These are phyloP conservation scores for Dufourea novaeangliae DNA, from an alignment of 1,140 invertebrate genomes.

Conservation along the genomic window DNA sequence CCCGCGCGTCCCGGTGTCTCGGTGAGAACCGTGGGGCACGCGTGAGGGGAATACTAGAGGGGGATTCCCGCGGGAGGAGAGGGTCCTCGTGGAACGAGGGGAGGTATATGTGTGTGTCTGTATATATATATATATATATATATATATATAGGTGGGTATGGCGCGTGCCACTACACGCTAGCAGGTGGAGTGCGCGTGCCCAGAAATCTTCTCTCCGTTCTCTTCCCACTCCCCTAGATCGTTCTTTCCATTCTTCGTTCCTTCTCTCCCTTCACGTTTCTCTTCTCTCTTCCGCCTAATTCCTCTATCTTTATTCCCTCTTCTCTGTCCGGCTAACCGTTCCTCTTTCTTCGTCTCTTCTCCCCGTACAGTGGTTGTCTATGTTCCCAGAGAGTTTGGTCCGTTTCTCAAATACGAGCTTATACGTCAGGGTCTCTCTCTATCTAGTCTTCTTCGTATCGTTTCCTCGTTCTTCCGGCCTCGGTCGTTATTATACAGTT, in stretches of 20 bases:
- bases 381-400: background rate
- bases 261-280: slow-evolving; percentile 18
- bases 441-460: background rate
- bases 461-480: slow-evolving; percentile 30
- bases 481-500: slow-evolving; percentile 43
- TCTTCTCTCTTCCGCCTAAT: slow-evolving; percentile 19
- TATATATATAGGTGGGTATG: slow-evolving; percentile 72
- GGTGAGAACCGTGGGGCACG: slow-evolving; percentile 71
- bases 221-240: slow-evolving; percentile 46
- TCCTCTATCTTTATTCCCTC: slow-evolving; percentile 29
- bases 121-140: too few species aligned
- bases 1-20: slow-evolving; percentile 71
- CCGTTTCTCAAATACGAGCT: slow-evolving; percentile 16
- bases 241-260: slow-evolving; percentile 41
- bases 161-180: slow-evolving; percentile 79
- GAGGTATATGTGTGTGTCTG: too few species aligned
- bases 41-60: slow-evolving; percentile 68
- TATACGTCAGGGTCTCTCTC: background rate
- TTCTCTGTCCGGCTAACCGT: background rate
- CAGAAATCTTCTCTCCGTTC: slow-evolving; percentile 70
- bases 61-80: slow-evolving; percentile 57
- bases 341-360: slow-evolving; percentile 10
- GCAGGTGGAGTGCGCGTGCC: slow-evolving; percentile 81
- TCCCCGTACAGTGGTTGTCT: slow-evolving; percentile 20
- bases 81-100: slow-evolving; percentile 9